phyloP scores from a whole-genome alignment of 1,140 invertebrate species.

The Galleria mellonella region DNA sequence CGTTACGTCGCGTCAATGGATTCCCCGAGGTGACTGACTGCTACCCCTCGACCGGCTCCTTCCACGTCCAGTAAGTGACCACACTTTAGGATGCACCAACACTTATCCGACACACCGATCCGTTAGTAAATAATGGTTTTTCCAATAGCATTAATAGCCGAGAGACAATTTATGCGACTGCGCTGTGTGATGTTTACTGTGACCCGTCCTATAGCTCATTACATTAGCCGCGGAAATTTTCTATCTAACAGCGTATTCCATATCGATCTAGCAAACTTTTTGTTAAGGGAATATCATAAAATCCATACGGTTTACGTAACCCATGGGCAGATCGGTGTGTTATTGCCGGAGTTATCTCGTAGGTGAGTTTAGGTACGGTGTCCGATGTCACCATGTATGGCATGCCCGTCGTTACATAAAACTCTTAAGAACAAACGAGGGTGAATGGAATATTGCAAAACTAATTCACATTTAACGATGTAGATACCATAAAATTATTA shows the following conservation, averaged over 20 bases:
- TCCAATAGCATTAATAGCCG: slow-evolving; percentile 29
- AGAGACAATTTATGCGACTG: slow-evolving; percentile 33
- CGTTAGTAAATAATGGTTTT: slow-evolving; percentile 31
- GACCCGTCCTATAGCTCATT: slow-evolving; percentile 23
- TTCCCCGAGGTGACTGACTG: slow-evolving; percentile 49
- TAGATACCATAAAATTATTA: no score
- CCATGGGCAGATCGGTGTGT: slow-evolving; percentile 37
- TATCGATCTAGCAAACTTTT: slow-evolving; percentile 41
- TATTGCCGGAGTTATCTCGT: slow-evolving; percentile 23
- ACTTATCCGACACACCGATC: slow-evolving; percentile 13
- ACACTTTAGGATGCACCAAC: slow-evolving; percentile 6
- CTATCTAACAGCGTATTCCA: slow-evolving; percentile 28
- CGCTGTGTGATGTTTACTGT: slow-evolving; percentile 44
- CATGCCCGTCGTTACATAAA: slow-evolving; percentile 24
- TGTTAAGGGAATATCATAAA: slow-evolving; percentile 42
- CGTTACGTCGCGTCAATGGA: slow-evolving; percentile 45
- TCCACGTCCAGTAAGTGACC: slow-evolving; percentile 5
- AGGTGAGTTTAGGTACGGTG: slow-evolving; percentile 14
- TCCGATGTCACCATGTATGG: background rate
- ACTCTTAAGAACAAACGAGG: background rate
- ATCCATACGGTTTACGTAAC: slow-evolving; percentile 54
- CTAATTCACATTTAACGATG: slow-evolving; percentile 4
- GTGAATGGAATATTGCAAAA: no score
- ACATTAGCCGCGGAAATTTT: slow-evolving; percentile 37
- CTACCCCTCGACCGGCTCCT: background rate